Base-by-base conservation (phyloP, 2,888 invertebrate species). In the Conops quadrifasciatus region DNA sequence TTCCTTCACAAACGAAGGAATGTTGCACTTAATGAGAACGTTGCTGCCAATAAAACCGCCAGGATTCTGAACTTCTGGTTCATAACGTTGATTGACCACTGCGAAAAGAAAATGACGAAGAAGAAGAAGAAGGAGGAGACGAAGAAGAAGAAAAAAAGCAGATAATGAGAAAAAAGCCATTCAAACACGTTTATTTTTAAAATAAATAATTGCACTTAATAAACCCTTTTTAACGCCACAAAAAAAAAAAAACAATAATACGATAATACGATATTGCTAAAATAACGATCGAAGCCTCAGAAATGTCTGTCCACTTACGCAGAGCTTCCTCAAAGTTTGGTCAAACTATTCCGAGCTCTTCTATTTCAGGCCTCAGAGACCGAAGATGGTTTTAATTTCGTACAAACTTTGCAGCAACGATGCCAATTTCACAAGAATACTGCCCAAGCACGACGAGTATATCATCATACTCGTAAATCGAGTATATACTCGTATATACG, bases 31-130 rank as follows among this genome's bases (percentile, higher is more conserved):
- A 78, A 89, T 87, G 73, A 89, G 80, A 67, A 89, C 88, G 80
- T 89, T 89, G 80, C 88, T 87, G 72, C 88, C 88, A 73, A 87
- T 84, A 81, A 88, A 88, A 76, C 88, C 88, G 73, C 88, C 88
- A 49, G 88, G 88, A 83, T 88, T 88, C 83, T 88, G 89, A 67
- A 88, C 88, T 85, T 88, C 88, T 72, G 88, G 88, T 76, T 88
- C 88, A 79, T 88, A 88, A 71, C 87, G 87, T 75, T 88, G 89
- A 82, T 87, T 87, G 74, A 89, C 87, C 80, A 88, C 89, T 88
- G 79, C 59, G 82, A 83, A 80, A 59, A n/a, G n/a, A n/a, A n/a
- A n/a, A n/a, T n/a, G 43, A 45, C 28, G 30, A 26, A 67, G 53
- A 36, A 68, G 45, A 60, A 66, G 28, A 19, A 51, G 3, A 26